Conservation (phyloP, 2,888 invertebrate genomes). For the Troilus luridus region DNA sequence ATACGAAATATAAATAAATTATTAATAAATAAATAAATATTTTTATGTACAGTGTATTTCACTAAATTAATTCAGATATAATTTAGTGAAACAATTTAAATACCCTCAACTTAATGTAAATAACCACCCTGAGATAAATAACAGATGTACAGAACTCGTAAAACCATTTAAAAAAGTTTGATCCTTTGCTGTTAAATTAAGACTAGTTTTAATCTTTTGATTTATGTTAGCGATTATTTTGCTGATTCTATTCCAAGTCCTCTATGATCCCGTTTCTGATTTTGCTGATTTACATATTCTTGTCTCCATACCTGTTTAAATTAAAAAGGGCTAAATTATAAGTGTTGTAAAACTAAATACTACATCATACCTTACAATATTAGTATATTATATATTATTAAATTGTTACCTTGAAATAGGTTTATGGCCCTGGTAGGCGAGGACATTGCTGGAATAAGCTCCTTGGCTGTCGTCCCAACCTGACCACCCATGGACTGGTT, state of each 20-base stretch:
- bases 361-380: not conserved
- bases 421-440: constrained; percentile 72
- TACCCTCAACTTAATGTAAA: not conserved
- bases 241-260: not conserved
- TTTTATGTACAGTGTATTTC: not conserved
- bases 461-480: constrained; percentile 68
- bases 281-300: not conserved
- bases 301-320: constrained; percentile 18
- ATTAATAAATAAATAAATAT: constrained; percentile 9
- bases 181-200: not conserved
- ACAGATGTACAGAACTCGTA: not conserved
- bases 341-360: not conserved
- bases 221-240: not conserved
- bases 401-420: constrained; percentile 63
- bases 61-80: not conserved
- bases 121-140: constrained; percentile 3
- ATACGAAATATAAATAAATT: not conserved
- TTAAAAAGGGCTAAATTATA: not conserved
- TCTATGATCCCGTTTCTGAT: not conserved
- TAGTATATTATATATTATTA: not conserved
- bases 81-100: not conserved
- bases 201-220: constrained; percentile 31
- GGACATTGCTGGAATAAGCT: constrained; percentile 72
- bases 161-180: not conserved
- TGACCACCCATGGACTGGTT: constrained; percentile 65